These are phyloP conservation scores for Acromyrmex heyeri DNA, from an alignment of 1,140 invertebrate genomes.

Conservation along the genomic window DNA sequence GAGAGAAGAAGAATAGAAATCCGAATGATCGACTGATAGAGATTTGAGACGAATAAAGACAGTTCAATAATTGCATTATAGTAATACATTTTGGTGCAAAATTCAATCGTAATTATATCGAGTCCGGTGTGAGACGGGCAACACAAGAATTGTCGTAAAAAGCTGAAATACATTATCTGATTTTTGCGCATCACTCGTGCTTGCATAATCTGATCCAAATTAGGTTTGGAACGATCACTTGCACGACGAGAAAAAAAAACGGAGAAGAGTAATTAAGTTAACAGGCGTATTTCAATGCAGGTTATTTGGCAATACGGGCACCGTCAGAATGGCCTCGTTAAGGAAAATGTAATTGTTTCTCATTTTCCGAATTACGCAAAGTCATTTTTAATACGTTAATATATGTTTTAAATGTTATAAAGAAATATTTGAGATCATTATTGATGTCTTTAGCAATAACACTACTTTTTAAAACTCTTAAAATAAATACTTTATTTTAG, in stretches of 20 bases:
- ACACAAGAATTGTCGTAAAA: slow-evolving; percentile 31
- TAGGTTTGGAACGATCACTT: slow-evolving; percentile 61
- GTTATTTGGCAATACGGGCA: slow-evolving; percentile 57
- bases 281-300: slow-evolving; percentile 46
- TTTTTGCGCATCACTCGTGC: slow-evolving; percentile 37
- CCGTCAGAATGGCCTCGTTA: background rate
- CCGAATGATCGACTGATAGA: background rate
- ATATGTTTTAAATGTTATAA: background rate
- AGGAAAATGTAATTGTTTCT: background rate
- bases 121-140: background rate
- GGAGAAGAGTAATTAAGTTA: slow-evolving; percentile 64
- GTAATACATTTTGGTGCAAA: background rate
- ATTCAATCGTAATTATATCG: slow-evolving; percentile 33
- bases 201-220: slow-evolving; percentile 67
- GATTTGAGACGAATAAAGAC: background rate
- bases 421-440: background rate
- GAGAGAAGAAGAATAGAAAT: background rate
- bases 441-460: background rate
- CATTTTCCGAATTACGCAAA: background rate
- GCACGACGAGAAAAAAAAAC: slow-evolving; percentile 67
- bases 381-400: background rate
- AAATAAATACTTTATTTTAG: background rate
- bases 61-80: background rate
- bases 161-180: slow-evolving; percentile 54
- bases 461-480: background rate